Conservation (phyloP, 2,797 vertebrate species). For the Valencia hispanica region DNA sequence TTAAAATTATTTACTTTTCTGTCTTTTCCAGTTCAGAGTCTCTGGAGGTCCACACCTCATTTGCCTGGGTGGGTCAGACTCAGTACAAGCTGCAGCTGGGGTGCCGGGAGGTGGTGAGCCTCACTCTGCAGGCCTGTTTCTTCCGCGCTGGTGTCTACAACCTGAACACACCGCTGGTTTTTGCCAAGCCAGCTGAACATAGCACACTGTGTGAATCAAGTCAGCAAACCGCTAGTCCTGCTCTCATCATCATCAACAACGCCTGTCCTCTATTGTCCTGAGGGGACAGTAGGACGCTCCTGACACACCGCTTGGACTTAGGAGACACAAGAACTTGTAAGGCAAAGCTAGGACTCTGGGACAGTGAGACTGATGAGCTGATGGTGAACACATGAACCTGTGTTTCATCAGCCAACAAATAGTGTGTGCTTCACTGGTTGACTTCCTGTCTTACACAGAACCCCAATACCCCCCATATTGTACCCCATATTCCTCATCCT, state of each 20-base stretch:
- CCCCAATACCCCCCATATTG: background rate
- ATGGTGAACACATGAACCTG: background rate
- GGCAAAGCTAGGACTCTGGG: background rate
- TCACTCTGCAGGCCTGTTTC: conserved; percentile 91
- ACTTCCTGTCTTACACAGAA: background rate
- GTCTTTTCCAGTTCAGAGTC: conserved; percentile 51
- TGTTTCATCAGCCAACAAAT: background rate
- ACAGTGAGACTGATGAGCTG: background rate
- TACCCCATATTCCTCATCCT: background rate
- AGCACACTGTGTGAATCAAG: conserved; percentile 86
- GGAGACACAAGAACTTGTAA: background rate
- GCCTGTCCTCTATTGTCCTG: conserved; percentile 63
- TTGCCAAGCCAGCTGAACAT: conserved; percentile 89
- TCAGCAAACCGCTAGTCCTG: conserved; percentile 91
- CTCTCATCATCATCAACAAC: conserved; percentile 93
- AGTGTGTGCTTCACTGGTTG: background rate
- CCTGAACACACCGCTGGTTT: conserved; percentile 91
- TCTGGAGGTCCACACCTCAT: conserved; percentile 87
- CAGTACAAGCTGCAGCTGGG: conserved; percentile 91
- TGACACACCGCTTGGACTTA: background rate
- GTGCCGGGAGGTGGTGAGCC: conserved; percentile 85
- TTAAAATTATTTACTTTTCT: background rate
- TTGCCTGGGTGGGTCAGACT: conserved; percentile 95
- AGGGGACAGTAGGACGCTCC: background rate
- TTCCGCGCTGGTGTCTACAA: conserved; percentile 96